These are phyloP conservation scores for Drosophila sp. DNA, from an alignment of 1,140 invertebrate species.

Conservation along the genomic window DNA sequence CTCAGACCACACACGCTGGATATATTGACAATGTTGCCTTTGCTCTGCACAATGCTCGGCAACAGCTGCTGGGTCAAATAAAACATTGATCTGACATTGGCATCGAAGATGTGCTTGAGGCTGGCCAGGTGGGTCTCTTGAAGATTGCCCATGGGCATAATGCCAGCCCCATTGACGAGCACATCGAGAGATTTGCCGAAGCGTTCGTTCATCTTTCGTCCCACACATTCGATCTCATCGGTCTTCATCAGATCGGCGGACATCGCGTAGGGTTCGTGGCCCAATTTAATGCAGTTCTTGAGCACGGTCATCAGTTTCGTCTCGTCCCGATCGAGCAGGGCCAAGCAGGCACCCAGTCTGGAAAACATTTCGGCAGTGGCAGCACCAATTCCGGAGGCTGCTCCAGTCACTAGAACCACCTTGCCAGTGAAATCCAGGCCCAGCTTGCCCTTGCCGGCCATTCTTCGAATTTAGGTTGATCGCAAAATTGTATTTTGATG, in stretches of 20 bases:
- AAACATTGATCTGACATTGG: constrained; percentile 93
- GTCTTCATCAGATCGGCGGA: constrained; percentile 84
- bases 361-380: constrained; percentile 91
- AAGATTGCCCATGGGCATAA: constrained; percentile 87
- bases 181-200: constrained; percentile 87
- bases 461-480: neutral
- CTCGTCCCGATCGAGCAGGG: constrained; percentile 89
- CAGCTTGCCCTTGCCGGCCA: constrained; percentile 5
- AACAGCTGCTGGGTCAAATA: constrained; percentile 87
- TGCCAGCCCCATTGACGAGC: constrained; percentile 93
- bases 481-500: neutral
- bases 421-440: constrained; percentile 85
- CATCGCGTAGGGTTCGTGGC: constrained; percentile 31
- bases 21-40: constrained; percentile 12
- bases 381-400: constrained; percentile 93
- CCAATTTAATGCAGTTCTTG: constrained; percentile 84
- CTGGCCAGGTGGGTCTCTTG: constrained; percentile 90
- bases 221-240: constrained; percentile 88
- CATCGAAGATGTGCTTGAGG: constrained; percentile 91
- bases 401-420: constrained; percentile 89
- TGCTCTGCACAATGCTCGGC: constrained; percentile 4
- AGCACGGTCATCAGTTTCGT: constrained; percentile 84
- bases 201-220: constrained; percentile 87
- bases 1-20: constrained; percentile 93
- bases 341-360: constrained; percentile 87